A percentile compares a stretch with the other conserved stretches of the same genome.
These are phyloP conservation scores for Tachuris rubrigastra DNA, from an alignment of 2,113 vertebrate genomes.

Conservation along the genomic window DNA sequence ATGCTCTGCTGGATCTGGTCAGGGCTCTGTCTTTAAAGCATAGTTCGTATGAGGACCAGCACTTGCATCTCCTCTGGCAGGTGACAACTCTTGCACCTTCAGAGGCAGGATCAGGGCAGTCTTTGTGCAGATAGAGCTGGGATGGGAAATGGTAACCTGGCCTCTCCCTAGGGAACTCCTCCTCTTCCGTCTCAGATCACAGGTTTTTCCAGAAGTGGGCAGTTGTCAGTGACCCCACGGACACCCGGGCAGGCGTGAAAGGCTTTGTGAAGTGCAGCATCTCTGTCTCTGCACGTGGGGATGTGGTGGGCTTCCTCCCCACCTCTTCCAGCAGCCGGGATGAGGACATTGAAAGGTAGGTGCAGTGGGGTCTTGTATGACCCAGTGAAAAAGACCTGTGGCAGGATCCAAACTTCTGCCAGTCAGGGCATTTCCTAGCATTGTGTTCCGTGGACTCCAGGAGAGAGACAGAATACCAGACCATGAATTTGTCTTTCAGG, in stretches of 20 bases:
- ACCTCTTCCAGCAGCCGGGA: conserved; percentile 60
- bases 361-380: neutral
- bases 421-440: neutral
- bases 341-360: conserved; percentile 90
- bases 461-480: neutral
- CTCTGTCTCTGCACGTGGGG: conserved; percentile 81
- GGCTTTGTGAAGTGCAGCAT: conserved; percentile 91
- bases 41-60: neutral
- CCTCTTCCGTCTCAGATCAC: conserved; percentile 77
- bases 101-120: neutral
- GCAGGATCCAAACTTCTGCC: neutral
- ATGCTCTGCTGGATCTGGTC: neutral
- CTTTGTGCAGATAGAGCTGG: fast-evolving
- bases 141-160: neutral
- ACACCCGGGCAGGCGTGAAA: conserved; percentile 86
- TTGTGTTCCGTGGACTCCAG: neutral
- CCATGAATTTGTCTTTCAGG: conserved; percentile 61
- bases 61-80: neutral
- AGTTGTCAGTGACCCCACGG: conserved; percentile 86
- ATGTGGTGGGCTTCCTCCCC: conserved; percentile 71
- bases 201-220: conserved; percentile 96
- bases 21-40: neutral
- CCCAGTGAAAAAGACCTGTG: neutral
- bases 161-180: neutral
- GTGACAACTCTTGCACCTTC: neutral